Percentiles rank a stretch among this genome's conserved stretches.
phyloP scores from a whole-genome alignment of 2,113 vertebrate species.

The Ciconia stormi region DNA sequence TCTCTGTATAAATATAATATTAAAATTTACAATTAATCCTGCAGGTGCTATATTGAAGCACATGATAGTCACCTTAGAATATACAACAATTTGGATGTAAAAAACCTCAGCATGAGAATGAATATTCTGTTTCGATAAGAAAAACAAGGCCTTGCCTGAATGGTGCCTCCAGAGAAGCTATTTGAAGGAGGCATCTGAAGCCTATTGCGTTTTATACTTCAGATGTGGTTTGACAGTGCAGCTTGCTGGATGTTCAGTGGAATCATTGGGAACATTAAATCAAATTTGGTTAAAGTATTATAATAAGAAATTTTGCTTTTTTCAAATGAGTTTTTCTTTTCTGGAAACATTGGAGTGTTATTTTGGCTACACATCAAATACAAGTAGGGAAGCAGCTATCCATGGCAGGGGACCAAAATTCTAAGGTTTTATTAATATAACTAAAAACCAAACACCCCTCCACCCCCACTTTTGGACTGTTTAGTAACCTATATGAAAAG shows the following conservation, averaged over 20 bases:
- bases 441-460: accelerated
- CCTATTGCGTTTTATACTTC: background rate
- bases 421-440: background rate
- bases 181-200: background rate
- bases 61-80: background rate
- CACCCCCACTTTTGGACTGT: background rate
- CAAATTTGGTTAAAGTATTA: background rate
- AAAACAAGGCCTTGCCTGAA: background rate
- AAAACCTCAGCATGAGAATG: background rate
- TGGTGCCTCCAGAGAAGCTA: background rate
- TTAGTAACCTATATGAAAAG: background rate
- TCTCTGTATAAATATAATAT: background rate
- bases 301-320: background rate
- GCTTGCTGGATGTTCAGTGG: accelerated
- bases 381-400: background rate
- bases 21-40: background rate
- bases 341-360: background rate
- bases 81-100: background rate
- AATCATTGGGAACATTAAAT: background rate
- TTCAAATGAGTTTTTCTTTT: background rate
- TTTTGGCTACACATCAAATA: background rate
- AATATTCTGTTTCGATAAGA: background rate
- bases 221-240: background rate
- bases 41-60: background rate
- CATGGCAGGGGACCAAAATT: background rate